Evolutionary conservation across 2,888 invertebrate species (phyloP).

Genomic region (Iphiclides podalirius): DNA sequence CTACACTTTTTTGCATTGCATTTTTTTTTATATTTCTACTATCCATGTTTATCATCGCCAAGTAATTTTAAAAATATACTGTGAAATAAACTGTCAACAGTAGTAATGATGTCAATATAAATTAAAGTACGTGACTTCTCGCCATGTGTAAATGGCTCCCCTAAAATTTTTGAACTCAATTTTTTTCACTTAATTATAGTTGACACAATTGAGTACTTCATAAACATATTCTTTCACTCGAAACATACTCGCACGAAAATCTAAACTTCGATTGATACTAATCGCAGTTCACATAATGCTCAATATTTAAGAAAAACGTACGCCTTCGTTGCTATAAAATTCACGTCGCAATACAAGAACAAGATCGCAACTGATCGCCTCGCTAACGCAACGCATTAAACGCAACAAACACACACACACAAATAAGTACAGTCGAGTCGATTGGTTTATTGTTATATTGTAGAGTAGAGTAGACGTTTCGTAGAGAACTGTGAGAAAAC

Average conservation of each 20-base stretch:
- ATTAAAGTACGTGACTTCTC: slow-evolving; percentile 73
- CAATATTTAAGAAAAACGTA: slow-evolving; percentile 7
- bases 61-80: slow-evolving; percentile 16
- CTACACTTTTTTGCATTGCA: slow-evolving; percentile 75
- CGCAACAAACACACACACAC: slow-evolving; percentile 11
- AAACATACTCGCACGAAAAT: slow-evolving; percentile 9
- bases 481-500: slow-evolving; percentile 18
- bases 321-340: slow-evolving; percentile 4
- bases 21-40: slow-evolving; percentile 74
- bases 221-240: slow-evolving; percentile 8
- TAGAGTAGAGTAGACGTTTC: slow-evolving; percentile 6
- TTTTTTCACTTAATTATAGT: slow-evolving; percentile 19
- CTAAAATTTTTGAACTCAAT: slow-evolving; percentile 36
- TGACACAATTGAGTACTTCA: slow-evolving; percentile 13
- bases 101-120: slow-evolving; percentile 28
- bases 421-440: slow-evolving; percentile 5
- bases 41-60: slow-evolving; percentile 53
- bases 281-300: slow-evolving; percentile 5
- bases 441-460: slow-evolving; percentile 16
- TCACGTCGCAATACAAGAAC: slow-evolving; percentile 16
- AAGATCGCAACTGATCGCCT: slow-evolving; percentile 12
- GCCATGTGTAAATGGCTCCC: slow-evolving; percentile 78
- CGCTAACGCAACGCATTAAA: slow-evolving; percentile 18
- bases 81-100: slow-evolving; percentile 22
- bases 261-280: slow-evolving; percentile 1